Evolutionary conservation across 2,113 vertebrate species (phyloP).

Genomic region (Hyperoodon ampullatus): DNA sequence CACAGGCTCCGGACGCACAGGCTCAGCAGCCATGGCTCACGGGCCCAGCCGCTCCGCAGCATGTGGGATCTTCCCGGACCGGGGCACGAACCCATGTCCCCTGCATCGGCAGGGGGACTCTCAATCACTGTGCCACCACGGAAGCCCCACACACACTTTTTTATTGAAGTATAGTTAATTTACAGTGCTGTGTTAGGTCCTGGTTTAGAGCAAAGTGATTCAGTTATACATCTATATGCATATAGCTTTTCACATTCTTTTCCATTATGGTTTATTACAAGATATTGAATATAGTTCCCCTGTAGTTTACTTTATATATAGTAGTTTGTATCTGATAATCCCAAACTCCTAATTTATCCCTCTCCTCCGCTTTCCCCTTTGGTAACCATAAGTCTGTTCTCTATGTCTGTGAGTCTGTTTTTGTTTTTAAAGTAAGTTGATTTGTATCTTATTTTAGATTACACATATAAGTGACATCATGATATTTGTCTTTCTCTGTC

Average conservation of each 20-base stretch:
- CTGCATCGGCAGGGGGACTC: no score
- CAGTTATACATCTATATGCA: neutral
- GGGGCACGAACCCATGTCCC: accelerated
- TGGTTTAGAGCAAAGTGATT: neutral
- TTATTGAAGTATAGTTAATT: neutral
- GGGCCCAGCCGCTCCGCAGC: no score
- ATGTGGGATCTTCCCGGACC: no score
- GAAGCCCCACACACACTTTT: neutral
- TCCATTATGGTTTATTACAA: neutral
- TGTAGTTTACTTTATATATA: neutral
- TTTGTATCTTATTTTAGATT: neutral
- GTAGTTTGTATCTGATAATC: neutral
- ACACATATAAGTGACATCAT: neutral
- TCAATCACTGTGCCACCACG: no score
- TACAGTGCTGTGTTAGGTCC: neutral
- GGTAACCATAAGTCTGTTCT: neutral
- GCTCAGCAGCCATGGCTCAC: no score
- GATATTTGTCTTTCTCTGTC: neutral
- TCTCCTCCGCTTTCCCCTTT: neutral
- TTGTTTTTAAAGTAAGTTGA: neutral
- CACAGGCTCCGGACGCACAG: no score
- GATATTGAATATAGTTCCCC: neutral
- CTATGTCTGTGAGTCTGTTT: neutral
- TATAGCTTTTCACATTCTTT: neutral
- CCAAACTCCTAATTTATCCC: neutral